A percentile compares a stretch with the other conserved stretches of the same genome.
Evolutionary conservation across 23 tunicate species (phyloP).

Genomic region (Styela clava): DNA sequence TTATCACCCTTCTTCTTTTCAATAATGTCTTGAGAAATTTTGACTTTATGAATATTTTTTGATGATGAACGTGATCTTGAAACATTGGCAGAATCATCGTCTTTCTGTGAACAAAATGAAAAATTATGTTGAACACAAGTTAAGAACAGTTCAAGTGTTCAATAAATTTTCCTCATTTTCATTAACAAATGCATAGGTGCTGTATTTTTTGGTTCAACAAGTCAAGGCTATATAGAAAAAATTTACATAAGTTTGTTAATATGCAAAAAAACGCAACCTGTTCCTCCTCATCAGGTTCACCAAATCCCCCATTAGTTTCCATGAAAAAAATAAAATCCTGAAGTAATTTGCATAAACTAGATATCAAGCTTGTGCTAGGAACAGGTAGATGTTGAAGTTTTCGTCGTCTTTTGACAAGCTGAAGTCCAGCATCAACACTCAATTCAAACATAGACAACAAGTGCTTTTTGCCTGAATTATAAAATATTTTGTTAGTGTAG

Average conservation of each 20-base stretch:
- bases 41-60: neutral
- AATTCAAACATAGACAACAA: constrained; percentile 54
- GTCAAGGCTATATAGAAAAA: no score
- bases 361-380: constrained; percentile 57
- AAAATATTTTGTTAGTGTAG: no score
- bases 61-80: constrained; percentile 10
- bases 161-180: no score
- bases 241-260: no score
- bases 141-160: no score
- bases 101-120: neutral
- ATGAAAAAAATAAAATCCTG: constrained; percentile 52
- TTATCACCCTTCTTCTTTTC: constrained; percentile 8
- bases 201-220: no score
- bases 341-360: constrained; percentile 65
- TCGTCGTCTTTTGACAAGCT: constrained; percentile 47
- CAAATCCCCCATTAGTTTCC: constrained; percentile 84
- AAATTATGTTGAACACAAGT: no score
- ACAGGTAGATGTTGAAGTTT: constrained; percentile 85
- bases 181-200: no score
- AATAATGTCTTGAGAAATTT: neutral
- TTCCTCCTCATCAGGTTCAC: constrained; percentile 50
- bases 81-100: neutral
- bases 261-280: neutral
- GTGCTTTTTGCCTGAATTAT: constrained; percentile 53
- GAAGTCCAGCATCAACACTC: constrained; percentile 70